Base-by-base conservation (phyloP, 2,113 vertebrate species). In the Lampris megalopsis region DNA sequence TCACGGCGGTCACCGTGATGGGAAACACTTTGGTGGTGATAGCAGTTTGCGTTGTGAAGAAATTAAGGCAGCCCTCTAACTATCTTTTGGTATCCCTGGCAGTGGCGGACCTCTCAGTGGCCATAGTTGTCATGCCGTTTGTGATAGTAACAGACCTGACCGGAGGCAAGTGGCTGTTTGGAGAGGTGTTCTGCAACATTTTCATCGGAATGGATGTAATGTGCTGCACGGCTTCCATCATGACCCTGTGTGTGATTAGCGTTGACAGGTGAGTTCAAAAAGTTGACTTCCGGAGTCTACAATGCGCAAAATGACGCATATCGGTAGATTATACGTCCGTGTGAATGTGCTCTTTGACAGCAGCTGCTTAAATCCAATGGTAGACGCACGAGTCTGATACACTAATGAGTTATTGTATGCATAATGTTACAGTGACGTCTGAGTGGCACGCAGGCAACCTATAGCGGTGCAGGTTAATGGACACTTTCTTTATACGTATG, bases 151-250 rank as follows among this genome's bases (percentile, higher is more conserved):
- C 94, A 1, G 94, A 95, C 84, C 93, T 95, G 41, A 95, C 94
- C 9, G 94, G 94, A 13, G 94, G 94, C 13, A 90, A 93, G 83
- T 95, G 94, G 94, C 94, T 95, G 9, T 95, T 95, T 80, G 94
- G 94, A 58, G 92, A 94, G 52, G 86, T 94, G 38, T 95, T 95
- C 88, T 95, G 94, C 83, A 95, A 95, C 87, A 94, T 95, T 74
- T 95, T 95, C 84, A 95, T 95, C 71, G 93, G 86, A 37, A 95
- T 95, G 94, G 94, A 95, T 90, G 94, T 95, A 66, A 95, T 95
- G 94, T 95, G 94, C 86, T 95, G 94, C 88, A 95, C 94, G 1
- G 94, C 94, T 63, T 95, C 94, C 45, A 95, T 95, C 78, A 94
- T 95, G 94, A 95, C 94, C 63, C 86, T 95, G 73, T 95, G 94